Conservation (phyloP, 2,797 vertebrate species). For the Mormyrus hasselquistii region DNA sequence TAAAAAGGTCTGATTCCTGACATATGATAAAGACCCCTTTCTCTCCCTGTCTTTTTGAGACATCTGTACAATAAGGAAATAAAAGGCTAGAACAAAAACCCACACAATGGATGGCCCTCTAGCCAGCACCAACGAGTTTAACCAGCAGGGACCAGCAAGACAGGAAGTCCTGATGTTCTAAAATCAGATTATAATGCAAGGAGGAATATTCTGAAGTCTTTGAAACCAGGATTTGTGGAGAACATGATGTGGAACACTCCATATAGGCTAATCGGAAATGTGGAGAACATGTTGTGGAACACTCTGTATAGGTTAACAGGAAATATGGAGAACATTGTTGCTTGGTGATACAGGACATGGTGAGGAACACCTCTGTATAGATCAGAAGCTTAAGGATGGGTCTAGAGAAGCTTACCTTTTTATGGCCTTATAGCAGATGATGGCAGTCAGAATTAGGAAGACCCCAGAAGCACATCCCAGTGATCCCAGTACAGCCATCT, state of each 20-base stretch:
- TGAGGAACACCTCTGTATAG: background rate
- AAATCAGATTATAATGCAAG: background rate
- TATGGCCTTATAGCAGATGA: slow-evolving; percentile 98
- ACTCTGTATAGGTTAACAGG: too few species aligned
- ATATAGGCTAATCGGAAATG: background rate
- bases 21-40: background rate
- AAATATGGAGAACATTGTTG: background rate
- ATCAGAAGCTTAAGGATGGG: background rate
- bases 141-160: background rate
- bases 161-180: background rate
- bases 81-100: background rate
- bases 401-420: slow-evolving; percentile 71
- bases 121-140: background rate
- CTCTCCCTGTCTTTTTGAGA: background rate
- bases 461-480: slow-evolving; percentile 76
- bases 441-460: slow-evolving; percentile 83
- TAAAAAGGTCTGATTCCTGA: background rate
- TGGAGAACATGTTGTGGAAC: too few species aligned
- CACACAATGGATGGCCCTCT: background rate
- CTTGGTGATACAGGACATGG: background rate
- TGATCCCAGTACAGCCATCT: slow-evolving; percentile 76
- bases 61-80: background rate
- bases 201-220: background rate
- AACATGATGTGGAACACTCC: too few species aligned
- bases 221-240: background rate